These are phyloP conservation scores for Iselma pallidipennis DNA, from an alignment of 2,888 invertebrate species.

Conservation along the genomic window DNA sequence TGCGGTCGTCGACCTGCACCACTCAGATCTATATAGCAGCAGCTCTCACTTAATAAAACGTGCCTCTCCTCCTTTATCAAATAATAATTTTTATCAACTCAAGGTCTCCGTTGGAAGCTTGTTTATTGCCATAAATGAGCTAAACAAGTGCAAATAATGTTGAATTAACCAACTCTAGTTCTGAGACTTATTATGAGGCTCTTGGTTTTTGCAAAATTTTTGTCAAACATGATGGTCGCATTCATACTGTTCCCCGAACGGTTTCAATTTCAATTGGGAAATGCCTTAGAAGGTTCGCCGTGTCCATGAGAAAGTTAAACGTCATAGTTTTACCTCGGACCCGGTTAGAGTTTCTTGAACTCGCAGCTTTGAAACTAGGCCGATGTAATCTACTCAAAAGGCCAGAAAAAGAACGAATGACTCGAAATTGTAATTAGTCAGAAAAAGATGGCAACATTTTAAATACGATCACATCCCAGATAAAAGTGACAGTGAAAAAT, in stretches of 20 bases:
- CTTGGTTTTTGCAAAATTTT: background rate
- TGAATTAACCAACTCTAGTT: background rate
- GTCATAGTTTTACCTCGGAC: conserved; percentile 48
- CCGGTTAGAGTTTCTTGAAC: conserved; percentile 49
- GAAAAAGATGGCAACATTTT: conserved; percentile 23
- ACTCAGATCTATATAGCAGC: conserved; percentile 41
- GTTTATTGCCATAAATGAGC: conserved; percentile 22
- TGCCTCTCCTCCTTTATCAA: background rate
- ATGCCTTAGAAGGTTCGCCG: conserved; percentile 33
- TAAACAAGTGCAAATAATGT: background rate
- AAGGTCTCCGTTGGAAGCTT: conserved; percentile 38
- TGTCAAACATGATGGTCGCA: background rate
- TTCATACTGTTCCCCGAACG: conserved; percentile 5
- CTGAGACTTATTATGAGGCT: background rate
- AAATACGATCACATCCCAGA: conserved; percentile 30
- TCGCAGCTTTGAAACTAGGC: conserved; percentile 41
- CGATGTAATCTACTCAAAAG: conserved; percentile 33
- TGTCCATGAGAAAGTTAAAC: conserved; percentile 50
- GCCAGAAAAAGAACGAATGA: conserved; percentile 17
- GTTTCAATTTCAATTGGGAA: conserved; percentile 42
- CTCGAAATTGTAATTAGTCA: conserved; percentile 12
- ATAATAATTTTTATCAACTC: conserved; percentile 42
- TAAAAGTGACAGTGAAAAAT: conserved; percentile 50
- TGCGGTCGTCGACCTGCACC: conserved; percentile 49
- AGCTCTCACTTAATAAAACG: conserved; percentile 25